Conservation (phyloP, 2,113 vertebrate species). For the Pantherophis guttatus region DNA sequence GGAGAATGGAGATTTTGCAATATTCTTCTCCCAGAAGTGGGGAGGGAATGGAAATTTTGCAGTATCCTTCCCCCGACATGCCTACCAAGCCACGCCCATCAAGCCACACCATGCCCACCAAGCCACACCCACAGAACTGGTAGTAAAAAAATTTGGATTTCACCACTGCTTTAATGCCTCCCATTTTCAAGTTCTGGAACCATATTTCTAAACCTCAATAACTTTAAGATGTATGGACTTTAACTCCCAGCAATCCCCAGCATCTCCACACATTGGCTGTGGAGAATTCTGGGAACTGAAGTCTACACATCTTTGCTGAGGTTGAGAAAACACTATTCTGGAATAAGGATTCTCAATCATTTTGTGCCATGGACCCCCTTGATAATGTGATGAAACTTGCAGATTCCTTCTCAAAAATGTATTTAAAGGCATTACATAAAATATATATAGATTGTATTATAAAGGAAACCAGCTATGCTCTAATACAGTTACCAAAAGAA, state of each 20-base stretch:
- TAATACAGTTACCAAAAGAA: not conserved
- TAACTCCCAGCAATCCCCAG: not conserved
- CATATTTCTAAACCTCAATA: too few relatives aligned
- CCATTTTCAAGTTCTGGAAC: too few relatives aligned
- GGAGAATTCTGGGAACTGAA: not conserved
- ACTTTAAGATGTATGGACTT: not conserved
- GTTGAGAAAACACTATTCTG: not conserved
- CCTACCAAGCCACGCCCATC: too few relatives aligned
- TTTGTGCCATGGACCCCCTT: not conserved
- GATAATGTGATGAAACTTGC: not conserved
- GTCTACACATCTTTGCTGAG: not conserved
- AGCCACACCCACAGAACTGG: too few relatives aligned
- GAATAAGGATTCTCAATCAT: not conserved
- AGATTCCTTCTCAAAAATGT: not conserved
- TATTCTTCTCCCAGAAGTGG: too few relatives aligned
- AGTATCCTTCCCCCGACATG: too few relatives aligned
- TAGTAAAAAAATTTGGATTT: too few relatives aligned
- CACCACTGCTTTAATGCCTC: too few relatives aligned
- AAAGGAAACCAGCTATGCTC: not conserved
- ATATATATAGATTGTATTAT: not conserved
- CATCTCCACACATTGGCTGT: not conserved
- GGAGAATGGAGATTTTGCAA: too few relatives aligned
- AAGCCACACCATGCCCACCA: too few relatives aligned
- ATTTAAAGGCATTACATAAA: not conserved
- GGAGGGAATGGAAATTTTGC: too few relatives aligned